These are phyloP conservation scores for Drosophila baimaii DNA, from an alignment of 1,140 invertebrate genomes.

Conservation along the genomic window DNA sequence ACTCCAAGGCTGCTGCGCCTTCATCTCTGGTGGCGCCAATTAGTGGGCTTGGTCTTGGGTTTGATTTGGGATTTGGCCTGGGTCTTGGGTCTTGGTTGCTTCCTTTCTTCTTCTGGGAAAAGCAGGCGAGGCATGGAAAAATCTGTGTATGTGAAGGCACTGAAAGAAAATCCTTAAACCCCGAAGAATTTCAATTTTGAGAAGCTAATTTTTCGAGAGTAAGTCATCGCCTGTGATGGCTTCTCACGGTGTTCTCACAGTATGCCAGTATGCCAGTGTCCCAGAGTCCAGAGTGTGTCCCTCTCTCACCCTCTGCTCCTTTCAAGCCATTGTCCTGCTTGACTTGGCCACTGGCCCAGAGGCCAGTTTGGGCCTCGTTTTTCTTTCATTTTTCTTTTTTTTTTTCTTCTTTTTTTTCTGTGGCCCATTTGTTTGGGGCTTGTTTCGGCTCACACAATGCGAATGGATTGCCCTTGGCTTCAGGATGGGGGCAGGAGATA, in stretches of 20 bases:
- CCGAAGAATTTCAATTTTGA: neutral
- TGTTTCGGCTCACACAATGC: conserved; percentile 16
- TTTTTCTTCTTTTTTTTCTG: neutral
- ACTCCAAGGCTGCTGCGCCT: conserved; percentile 34
- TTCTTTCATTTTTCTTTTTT: neutral
- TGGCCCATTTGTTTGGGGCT: conserved; percentile 34
- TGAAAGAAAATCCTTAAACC: neutral
- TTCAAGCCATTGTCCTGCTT: conserved; percentile 21
- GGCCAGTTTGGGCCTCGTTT: conserved; percentile 8
- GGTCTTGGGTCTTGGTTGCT: too few relatives aligned
- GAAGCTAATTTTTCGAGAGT: neutral
- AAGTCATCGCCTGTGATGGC: conserved; percentile 3
- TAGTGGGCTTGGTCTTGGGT: conserved; percentile 44
- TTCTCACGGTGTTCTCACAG: too few relatives aligned
- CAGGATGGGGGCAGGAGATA: neutral
- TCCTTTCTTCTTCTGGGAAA: neutral
- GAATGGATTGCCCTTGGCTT: conserved; percentile 29
- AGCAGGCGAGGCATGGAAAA: too few relatives aligned
- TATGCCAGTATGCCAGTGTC: too few relatives aligned
- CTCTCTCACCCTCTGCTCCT: too few relatives aligned
- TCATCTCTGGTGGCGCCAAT: conserved; percentile 63
- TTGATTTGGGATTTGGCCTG: conserved; percentile 8
- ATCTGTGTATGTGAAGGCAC: conserved; percentile 1
- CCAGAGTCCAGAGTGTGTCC: too few relatives aligned
- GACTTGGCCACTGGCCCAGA: conserved; percentile 15